A percentile compares a stretch with the other conserved stretches of the same genome.
phyloP scores from a whole-genome alignment of 1,140 invertebrate species.

The Tetraneura akinire region DNA sequence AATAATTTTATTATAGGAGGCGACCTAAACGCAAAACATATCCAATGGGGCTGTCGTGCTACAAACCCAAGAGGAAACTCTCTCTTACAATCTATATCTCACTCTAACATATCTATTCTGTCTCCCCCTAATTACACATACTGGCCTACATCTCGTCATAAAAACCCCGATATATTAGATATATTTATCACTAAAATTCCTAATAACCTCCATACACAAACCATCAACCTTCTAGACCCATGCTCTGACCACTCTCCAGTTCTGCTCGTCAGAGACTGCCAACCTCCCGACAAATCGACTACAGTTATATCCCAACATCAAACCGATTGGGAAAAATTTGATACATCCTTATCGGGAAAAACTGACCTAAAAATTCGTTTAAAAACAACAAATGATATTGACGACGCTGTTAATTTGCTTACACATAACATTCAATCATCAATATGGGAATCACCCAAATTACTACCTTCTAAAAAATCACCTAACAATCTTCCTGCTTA shows the following conservation, averaged over 20 bases:
- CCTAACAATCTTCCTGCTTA: too few species aligned
- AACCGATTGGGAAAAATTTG: constrained; percentile 10
- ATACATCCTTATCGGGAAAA: neutral
- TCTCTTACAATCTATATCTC: too few species aligned
- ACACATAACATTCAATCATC: constrained; percentile 19
- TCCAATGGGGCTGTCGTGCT: too few species aligned
- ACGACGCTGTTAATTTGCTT: too few species aligned
- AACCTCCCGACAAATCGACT: neutral
- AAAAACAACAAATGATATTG: too few species aligned
- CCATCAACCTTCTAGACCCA: neutral
- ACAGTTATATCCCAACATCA: neutral
- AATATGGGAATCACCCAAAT: neutral
- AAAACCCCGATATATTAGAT: neutral
- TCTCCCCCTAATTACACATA: neutral
- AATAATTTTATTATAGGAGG: neutral
- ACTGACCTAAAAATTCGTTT: too few species aligned
- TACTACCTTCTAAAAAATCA: neutral
- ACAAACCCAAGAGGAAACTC: too few species aligned
- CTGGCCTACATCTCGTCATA: neutral
- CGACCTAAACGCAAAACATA: too few species aligned
- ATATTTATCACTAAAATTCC: neutral
- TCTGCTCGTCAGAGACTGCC: neutral
- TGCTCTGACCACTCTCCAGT: constrained; percentile 2
- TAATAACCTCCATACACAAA: neutral
- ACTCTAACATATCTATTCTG: neutral